phyloP scores from a whole-genome alignment of 1,140 invertebrate species.

The silkworm (Bombyx mori) region DNA sequence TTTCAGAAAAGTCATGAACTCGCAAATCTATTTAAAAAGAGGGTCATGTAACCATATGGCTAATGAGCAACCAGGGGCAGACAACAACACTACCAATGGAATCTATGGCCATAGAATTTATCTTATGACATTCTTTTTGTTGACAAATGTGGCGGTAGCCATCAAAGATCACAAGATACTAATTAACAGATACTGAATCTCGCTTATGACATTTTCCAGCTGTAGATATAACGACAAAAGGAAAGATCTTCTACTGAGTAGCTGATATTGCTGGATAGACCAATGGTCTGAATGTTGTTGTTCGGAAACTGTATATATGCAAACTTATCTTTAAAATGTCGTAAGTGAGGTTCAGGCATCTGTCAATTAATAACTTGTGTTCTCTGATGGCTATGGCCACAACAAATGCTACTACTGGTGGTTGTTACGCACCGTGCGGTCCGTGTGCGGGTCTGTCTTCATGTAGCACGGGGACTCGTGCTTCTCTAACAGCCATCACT shows the following conservation, averaged over 20 bases:
- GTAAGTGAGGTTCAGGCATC: not conserved
- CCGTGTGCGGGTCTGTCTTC: slow-evolving; percentile 18
- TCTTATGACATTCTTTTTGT: too few relatives aligned
- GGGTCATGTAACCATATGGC: too few relatives aligned
- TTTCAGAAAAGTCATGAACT: too few relatives aligned
- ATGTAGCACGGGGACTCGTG: slow-evolving; percentile 32
- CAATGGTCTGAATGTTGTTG: not conserved
- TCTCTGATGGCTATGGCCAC: not conserved
- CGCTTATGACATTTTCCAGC: too few relatives aligned
- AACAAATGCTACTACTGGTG: not conserved
- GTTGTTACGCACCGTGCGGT: slow-evolving; percentile 10
- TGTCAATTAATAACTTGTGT: not conserved
- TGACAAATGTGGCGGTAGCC: too few relatives aligned
- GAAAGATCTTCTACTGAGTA: too few relatives aligned
- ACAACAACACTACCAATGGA: too few relatives aligned
- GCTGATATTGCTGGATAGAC: not conserved
- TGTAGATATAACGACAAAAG: too few relatives aligned
- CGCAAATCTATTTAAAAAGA: too few relatives aligned
- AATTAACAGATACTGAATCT: too few relatives aligned
- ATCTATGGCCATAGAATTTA: not conserved
- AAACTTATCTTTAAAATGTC: not conserved
- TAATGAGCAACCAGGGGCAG: too few relatives aligned
- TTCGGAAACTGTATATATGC: not conserved
- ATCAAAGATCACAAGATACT: too few relatives aligned
- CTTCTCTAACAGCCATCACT: slow-evolving; percentile 35